Evolutionary conservation across 2,797 vertebrate genomes (phyloP).

Genomic region (Crenichthys baileyi): DNA sequence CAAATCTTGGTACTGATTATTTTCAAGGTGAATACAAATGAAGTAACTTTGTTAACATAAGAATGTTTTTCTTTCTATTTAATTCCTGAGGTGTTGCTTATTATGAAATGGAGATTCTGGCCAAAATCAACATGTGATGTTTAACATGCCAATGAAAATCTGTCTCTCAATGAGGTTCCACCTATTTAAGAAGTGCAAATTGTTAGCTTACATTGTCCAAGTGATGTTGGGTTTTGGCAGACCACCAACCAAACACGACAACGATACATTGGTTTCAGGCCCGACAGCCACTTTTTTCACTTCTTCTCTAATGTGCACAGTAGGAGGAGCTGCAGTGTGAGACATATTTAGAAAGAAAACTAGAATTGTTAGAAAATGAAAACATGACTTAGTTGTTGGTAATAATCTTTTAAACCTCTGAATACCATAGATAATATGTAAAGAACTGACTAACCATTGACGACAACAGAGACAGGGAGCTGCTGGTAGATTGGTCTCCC

Average conservation of each 20-base stretch:
- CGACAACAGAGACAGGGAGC: constrained; percentile 67
- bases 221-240: constrained; percentile 74
- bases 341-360: not conserved
- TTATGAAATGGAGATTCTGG: not conserved
- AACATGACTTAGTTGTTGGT: not conserved
- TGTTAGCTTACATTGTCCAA: constrained; percentile 76
- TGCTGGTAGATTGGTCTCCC: constrained; percentile 24
- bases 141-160: not conserved
- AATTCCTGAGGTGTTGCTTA: too few species aligned
- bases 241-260: constrained; percentile 78
- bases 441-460: constrained; percentile 72
- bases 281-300: constrained; percentile 71
- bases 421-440: not conserved
- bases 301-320: constrained; percentile 51
- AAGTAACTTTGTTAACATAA: not conserved
- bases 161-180: not conserved
- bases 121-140: not conserved
- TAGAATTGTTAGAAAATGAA: not conserved
- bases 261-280: constrained; percentile 69
- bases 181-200: not conserved
- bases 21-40: too few species aligned
- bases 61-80: not conserved
- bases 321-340: constrained; percentile 72
- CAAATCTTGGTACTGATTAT: too few species aligned
- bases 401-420: not conserved